Evolutionary conservation across 2,797 vertebrate genomes (phyloP).

Genomic region (Glyptemys insculpta): DNA sequence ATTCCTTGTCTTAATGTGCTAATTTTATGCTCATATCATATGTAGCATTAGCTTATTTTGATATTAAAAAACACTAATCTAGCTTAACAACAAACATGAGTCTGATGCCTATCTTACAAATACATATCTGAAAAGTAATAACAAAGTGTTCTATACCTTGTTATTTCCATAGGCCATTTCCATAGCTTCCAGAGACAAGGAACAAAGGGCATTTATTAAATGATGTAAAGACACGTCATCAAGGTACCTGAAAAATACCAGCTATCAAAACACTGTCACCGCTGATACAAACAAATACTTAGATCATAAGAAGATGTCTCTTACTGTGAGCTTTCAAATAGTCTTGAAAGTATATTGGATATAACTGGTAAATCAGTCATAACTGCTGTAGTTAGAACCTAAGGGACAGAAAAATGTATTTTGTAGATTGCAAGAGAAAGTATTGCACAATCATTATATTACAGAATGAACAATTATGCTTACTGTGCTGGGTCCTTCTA

Average conservation of each 20-base stretch:
- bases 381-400: conserved; percentile 98
- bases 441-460: background rate
- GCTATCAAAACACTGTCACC: conserved; percentile 56
- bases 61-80: background rate
- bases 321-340: conserved; percentile 99
- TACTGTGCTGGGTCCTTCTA: conserved; percentile 98
- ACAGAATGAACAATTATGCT: conserved; percentile 60
- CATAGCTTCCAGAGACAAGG: conserved; percentile 98
- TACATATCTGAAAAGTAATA: background rate
- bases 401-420: conserved; percentile 46
- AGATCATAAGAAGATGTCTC: conserved; percentile 65
- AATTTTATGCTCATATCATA: background rate
- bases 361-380: conserved; percentile 98
- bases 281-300: conserved; percentile 10
- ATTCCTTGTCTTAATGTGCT: background rate
- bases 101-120: conserved; percentile 1
- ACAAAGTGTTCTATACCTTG: conserved; percentile 85
- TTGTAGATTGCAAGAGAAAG: background rate
- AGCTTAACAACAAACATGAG: background rate
- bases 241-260: conserved; percentile 89
- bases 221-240: conserved; percentile 99
- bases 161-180: conserved; percentile 99
- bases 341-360: conserved; percentile 96
- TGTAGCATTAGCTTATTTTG: background rate
- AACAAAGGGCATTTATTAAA: conserved; percentile 98